Conservation (phyloP, 2,113 vertebrate species). For the Procavia capensis region DNA sequence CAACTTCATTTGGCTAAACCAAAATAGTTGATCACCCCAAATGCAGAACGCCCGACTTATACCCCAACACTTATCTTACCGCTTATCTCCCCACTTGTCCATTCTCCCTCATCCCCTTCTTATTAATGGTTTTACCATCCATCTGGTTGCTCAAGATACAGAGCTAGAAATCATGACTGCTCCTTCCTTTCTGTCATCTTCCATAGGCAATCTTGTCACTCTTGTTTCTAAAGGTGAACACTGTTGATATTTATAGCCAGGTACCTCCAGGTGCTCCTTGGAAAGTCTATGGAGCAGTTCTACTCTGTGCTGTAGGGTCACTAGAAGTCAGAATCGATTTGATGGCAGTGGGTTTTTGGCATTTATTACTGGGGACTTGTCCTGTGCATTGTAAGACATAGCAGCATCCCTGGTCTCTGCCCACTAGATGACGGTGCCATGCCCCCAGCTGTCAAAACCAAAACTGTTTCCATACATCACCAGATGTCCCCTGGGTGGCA, state of each 20-base stretch:
- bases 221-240: neutral
- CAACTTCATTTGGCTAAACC: neutral
- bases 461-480: neutral
- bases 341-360: too few species aligned
- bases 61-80: too few species aligned
- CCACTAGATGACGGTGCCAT: neutral
- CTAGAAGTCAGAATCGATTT: too few species aligned
- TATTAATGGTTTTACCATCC: neutral
- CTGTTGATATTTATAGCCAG: neutral
- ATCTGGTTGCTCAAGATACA: neutral
- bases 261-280: too few species aligned
- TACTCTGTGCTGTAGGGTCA: too few species aligned
- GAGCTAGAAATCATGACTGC: neutral
- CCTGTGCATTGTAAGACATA: neutral
- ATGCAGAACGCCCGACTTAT: neutral
- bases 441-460: neutral
- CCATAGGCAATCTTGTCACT: neutral
- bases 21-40: neutral
- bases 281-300: too few species aligned
- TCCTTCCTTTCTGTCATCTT: neutral
- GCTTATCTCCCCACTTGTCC: neutral
- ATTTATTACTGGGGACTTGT: neutral
- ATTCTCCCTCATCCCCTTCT: rapidly evolving
- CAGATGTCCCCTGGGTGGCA: neutral
- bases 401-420: neutral